Base-by-base conservation (phyloP, 2,113 vertebrate species). In the Octodon degus region DNA sequence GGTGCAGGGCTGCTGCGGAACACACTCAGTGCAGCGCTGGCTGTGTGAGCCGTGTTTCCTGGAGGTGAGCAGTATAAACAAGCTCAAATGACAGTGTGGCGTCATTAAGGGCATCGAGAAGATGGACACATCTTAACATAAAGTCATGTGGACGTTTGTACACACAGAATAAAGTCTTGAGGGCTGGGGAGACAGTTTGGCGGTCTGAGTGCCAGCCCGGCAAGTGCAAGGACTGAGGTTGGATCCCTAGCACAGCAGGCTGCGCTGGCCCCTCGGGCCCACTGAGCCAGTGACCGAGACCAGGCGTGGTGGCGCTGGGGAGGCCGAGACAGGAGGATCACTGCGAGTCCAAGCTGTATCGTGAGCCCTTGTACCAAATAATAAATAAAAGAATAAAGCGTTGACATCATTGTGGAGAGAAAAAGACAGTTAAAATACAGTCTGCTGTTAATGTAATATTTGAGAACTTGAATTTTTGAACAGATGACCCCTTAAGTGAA, bases 331-430 rank as follows among this genome's bases (percentile, higher is more conserved):
- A 43, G 43, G 43, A 43, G 43, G 43, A 43, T 43, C 43, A 43
- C 43, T 43, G 6, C 6, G 5, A 43, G 43, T 43, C 43, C 43
- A 43, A 5, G 43, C 43, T 43, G 43, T 43, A 43, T 43, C 5
- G 43, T 43, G 43, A 43, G 43, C 6, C 43, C 43, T 43, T 43
- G 43, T 43, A 43, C 43, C 43, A 43, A 43, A 43, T 43, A 43
- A 43, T 43, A 43, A 43, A 43, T 43, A 43, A 43, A 43, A 43
- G 43, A 84, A 91, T 89, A 60, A 96, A 86, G 84, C 40, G 0
- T 67, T 95, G 86, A 84, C 53, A 34, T 87, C 84, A 79, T 87
- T 62, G 12, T 90, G 81, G 70, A 67, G 76, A 65, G 34, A 27
- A 16, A 84, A 85, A 86, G 34, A 50, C 0, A 74, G 27, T 43